Evolutionary conservation across 2,797 vertebrate genomes (phyloP), one percentile per base, ranked within the genome.

Genomic region (Falco biarmicus): DNA sequence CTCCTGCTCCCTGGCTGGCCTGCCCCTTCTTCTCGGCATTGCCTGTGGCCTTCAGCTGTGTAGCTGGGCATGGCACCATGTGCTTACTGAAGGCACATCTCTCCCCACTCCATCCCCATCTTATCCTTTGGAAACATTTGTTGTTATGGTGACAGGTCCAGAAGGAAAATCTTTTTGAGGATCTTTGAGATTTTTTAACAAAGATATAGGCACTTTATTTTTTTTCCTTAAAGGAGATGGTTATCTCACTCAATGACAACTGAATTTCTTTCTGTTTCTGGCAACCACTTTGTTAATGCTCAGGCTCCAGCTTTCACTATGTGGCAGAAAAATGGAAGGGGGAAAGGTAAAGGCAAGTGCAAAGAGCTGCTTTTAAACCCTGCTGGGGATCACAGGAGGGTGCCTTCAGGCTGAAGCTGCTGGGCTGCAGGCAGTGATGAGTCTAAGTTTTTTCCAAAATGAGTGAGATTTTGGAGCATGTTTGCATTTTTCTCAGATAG

Each of bases 101-200:
- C 77, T 78, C 29, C 69, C 73, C 7, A 4, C 70, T 91, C 75
- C 37, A 53, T 81, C 17, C 57, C 43, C 63, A 20, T 1, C 15
- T 2, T 75, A 60, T 60, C 68, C 54, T 84, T 68, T 64, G 73
- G 79, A 93, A 95, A 86, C 32, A 34, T 41, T 56, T 0, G 21
- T 92, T 94, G 88, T 96, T 96, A 95, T 80, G 84, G 91, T 39
- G 77, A 96, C 91, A 77, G 61, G 50, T 93, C 51, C 85, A 64
- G 66, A 84, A 70, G 56, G 51, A 90, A 83, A 73, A 70, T 16
- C 8, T 63, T 87, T 84, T 31, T 71, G 37, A 82, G 53, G 25
- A 79, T 90, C 25, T 86, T 94, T 48, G 28, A 63, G 75, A 54
- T 32, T 84, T 92, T 89, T 86, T 48, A 57, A 89, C 56, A 86